Evolutionary conservation across 2,888 invertebrate species (phyloP).

Genomic region (Synergus gifuensis): DNA sequence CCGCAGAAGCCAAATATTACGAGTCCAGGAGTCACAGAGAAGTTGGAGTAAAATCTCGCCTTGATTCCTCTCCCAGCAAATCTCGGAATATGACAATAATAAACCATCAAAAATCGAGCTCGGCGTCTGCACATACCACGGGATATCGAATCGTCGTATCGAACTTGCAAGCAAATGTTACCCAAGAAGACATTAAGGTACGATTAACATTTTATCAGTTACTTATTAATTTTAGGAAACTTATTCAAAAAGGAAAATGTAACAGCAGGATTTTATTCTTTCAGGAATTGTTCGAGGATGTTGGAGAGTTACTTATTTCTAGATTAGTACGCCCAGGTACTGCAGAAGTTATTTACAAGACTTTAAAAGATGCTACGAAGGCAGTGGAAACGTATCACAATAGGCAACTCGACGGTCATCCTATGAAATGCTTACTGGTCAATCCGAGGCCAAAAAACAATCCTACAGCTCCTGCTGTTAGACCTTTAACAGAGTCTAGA

Average conservation of each 20-base stretch:
- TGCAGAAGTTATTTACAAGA: conserved; percentile 94
- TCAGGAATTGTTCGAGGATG: conserved; percentile 95
- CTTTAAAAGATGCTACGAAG: conserved; percentile 90
- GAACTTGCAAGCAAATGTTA: conserved; percentile 92
- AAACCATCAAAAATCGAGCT: conserved; percentile 76
- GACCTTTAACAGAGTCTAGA: conserved; percentile 72
- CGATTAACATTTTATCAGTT: conserved; percentile 7
- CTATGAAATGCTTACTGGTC: conserved; percentile 93
- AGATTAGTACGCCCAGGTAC: conserved; percentile 91
- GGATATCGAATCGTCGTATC: conserved; percentile 94
- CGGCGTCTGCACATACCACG: conserved; percentile 74
- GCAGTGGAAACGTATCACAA: conserved; percentile 97
- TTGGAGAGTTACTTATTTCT: conserved; percentile 91
- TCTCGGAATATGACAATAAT: conserved; percentile 68
- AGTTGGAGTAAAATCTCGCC: conserved; percentile 75
- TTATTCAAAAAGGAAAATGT: neutral
- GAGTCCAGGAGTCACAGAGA: conserved; percentile 69
- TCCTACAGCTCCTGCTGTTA: conserved; percentile 79
- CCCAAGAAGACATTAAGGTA: conserved; percentile 94
- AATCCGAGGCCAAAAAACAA: conserved; percentile 85
- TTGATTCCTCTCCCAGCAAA: conserved; percentile 77
- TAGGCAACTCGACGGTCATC: conserved; percentile 94
- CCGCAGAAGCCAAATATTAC: conserved; percentile 66
- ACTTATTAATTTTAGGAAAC: conserved; percentile 12
- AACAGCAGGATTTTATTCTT: conserved; percentile 22